Evolutionary conservation across 2,888 invertebrate species (phyloP).

Genomic region (Myathropa florea): DNA sequence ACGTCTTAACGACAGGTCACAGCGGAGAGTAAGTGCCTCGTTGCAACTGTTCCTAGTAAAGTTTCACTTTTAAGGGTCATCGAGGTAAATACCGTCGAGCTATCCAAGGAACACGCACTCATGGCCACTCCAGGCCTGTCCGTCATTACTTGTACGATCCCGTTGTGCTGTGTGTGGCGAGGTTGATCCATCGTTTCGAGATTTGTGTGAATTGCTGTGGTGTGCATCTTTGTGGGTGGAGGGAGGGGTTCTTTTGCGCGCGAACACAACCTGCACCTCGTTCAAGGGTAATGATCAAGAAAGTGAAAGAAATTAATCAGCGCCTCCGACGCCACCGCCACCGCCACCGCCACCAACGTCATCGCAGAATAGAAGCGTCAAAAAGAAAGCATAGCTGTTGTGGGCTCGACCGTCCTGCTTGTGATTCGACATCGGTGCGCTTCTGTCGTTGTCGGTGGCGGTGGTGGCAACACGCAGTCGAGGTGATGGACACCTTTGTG

Average conservation of each 20-base stretch:
- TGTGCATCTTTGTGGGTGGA: constrained; percentile 3
- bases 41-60: constrained; percentile 11
- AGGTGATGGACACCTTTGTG: constrained; percentile 17
- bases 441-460: not conserved
- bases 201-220: constrained; percentile 6
- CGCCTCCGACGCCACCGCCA: too few relatives aligned
- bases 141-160: not conserved
- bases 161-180: not conserved
- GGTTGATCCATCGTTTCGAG: not conserved
- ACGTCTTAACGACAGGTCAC: constrained; percentile 23
- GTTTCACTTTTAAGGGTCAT: constrained; percentile 66
- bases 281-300: constrained; percentile 41
- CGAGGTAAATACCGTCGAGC: constrained; percentile 48
- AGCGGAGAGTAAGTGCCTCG: not conserved
- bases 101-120: constrained; percentile 53
- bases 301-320: constrained; percentile 43
- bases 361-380: constrained; percentile 6
- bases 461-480: not conserved
- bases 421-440: not conserved
- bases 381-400: constrained; percentile 44
- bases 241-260: not conserved
- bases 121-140: constrained; percentile 16
- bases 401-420: not conserved
- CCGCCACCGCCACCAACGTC: not conserved
- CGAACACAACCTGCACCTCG: constrained; percentile 25